Base-by-base conservation (phyloP, 2,888 invertebrate genomes). In the Operophtera brumata region DNA sequence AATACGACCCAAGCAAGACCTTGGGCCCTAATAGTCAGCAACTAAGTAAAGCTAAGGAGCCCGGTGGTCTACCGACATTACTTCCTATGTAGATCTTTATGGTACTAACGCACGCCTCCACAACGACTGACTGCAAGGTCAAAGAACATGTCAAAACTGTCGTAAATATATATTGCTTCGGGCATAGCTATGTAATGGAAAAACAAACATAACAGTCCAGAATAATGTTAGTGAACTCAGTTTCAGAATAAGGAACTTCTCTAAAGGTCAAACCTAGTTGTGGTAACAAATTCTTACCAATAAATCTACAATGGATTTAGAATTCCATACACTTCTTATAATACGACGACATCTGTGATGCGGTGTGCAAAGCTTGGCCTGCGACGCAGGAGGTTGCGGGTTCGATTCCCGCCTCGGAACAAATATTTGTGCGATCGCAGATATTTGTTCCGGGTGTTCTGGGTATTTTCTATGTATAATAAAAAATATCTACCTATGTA, bases 41-140 rank as follows among this genome's bases (percentile, higher is more conserved):
- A 45, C 52, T 42, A 47, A 47, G 37, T 67, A 66, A 54, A 62
- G 61, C 61, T 52, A 50, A 47, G 69, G 63, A 58, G 73, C 47
- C 66, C 58, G 72, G 74, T 75, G 72, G 74, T 64, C 71, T 64
- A 77, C 78, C 67, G 66, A 59, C 66, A 73, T 73, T 74, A 65
- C 60, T 66, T 59, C 62, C 63, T 61, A 54, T 53, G 53, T 55
- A 51, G 53, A 64, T 62, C 58, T 62, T 64, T 64, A 64, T 62
- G 46, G 61, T 54, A 49, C 53, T 52, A 42, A 13, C 40, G 48
- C 59, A 59, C 62, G 62, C 54, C 56, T 39, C 39, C 34, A 45
- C 32, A 30, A 42, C 42, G 39, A n/a, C n/a, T n/a, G 35, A 6
- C 9, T 36, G 11, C 61, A 63, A 65, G 65, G 65, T 65, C 65